phyloP scores from a whole-genome alignment of 2,797 vertebrate species.

The Melanotaenia nigrans region DNA sequence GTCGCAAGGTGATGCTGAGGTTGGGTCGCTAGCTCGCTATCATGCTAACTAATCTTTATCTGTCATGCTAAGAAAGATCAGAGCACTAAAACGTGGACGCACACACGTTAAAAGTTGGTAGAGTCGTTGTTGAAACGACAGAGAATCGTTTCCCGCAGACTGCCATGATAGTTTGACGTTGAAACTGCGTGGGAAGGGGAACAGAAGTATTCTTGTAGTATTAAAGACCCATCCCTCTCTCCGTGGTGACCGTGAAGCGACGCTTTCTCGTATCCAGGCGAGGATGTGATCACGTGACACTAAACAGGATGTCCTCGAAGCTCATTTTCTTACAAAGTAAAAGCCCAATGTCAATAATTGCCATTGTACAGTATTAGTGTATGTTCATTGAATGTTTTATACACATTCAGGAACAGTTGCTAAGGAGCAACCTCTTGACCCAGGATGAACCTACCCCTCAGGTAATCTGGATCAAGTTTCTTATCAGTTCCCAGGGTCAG shows the following conservation, averaged over 20 bases:
- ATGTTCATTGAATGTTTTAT: not conserved
- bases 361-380: not conserved
- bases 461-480: too few relatives aligned
- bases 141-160: not conserved
- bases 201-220: constrained; percentile 15
- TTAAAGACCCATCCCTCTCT: constrained; percentile 29
- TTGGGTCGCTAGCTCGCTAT: constrained; percentile 52
- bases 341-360: constrained; percentile 3
- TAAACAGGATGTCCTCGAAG: constrained; percentile 22
- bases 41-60: constrained; percentile 77
- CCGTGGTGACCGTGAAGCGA: constrained; percentile 73
- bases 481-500: too few relatives aligned
- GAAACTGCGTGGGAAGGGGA: constrained; percentile 19
- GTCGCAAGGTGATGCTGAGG: constrained; percentile 52
- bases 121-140: constrained; percentile 12
- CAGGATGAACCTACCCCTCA: too few relatives aligned
- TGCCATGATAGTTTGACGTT: constrained; percentile 41
- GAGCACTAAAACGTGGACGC: constrained; percentile 7
- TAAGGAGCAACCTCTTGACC: not conserved
- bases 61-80: constrained; percentile 51
- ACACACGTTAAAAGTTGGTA: constrained; percentile 5
- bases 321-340: constrained; percentile 60
- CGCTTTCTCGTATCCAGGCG: constrained; percentile 77
- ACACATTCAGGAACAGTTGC: not conserved
- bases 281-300: constrained; percentile 66